These are phyloP conservation scores for Drosophila gaucha DNA, from an alignment of 2,888 invertebrate species.

Conservation along the genomic window DNA sequence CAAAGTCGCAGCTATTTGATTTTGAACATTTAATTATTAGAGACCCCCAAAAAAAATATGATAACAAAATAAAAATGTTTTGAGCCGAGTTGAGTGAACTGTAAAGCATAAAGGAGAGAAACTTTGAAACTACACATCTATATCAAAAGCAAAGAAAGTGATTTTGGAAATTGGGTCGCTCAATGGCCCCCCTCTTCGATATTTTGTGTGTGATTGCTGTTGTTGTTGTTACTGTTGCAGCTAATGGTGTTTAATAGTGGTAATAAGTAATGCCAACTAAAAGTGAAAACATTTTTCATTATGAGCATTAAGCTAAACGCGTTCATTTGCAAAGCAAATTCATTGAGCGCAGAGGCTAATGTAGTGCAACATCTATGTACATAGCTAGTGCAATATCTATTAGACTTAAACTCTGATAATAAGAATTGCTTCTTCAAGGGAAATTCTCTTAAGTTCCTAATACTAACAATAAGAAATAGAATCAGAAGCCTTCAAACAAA, in stretches of 20 bases:
- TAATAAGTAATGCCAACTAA: conserved; percentile 53
- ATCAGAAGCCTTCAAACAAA: background rate
- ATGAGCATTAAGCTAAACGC: conserved; percentile 27
- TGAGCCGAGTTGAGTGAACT: conserved; percentile 65
- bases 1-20: conserved; percentile 64
- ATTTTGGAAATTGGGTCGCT: conserved; percentile 69
- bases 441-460: background rate
- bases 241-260: conserved; percentile 33
- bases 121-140: conserved; percentile 17
- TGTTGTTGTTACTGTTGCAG: conserved; percentile 20
- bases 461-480: background rate
- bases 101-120: conserved; percentile 46
- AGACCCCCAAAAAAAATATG: conserved; percentile 15
- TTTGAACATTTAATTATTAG: conserved; percentile 67
- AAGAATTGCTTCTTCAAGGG: background rate
- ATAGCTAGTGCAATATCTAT: background rate
- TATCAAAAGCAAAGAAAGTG: conserved; percentile 69
- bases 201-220: conserved; percentile 15
- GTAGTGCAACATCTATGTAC: background rate
- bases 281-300: conserved; percentile 66
- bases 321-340: background rate
- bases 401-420: background rate
- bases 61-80: background rate
- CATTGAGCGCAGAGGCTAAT: background rate
- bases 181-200: conserved; percentile 15